Base-by-base conservation (phyloP, 2,113 vertebrate species). In the Oryzias javanicus region DNA sequence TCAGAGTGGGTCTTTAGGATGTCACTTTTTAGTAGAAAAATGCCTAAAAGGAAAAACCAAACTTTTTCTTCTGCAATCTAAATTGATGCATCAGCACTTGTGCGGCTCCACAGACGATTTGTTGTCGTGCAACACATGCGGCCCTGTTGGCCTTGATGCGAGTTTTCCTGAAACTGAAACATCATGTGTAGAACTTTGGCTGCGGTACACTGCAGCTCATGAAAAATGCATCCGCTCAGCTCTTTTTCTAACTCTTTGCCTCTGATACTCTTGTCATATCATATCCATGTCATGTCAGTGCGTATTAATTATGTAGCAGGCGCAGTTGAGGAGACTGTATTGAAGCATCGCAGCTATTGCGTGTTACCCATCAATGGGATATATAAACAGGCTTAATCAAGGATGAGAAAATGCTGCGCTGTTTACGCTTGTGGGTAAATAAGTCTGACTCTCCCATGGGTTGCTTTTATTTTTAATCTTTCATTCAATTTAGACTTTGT, bases 241-340 rank as follows among this genome's bases (percentile, higher is more conserved):
- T 86, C 71, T 80, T 77, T 68, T 63, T 71, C 80, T 65, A 76
- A 86, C 68, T 82, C 81, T 44, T 69, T 17, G 68, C 80, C 74
- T 86, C 74, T 85, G 84, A 88, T 85, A 81, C 73, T 78, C 83
- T 60, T 89, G 86, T 89, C 88, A 81, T 86, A 86, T 86, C 81
- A 86, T 86, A 89, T 89, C 88, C 88, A 77, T 89, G 86, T 88
- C 83, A 86, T 86, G 86, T 88, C 88, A 78, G 75, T 27, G 77
- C 62, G 64, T 72, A 79, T 88, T 86, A 86, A 90, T 90, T 87
- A 87, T 87, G 83, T 67, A 88, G 80, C 80, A 53, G 64, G 70
- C 67, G 35, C 83, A 67, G 77, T 63, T 64, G 75, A 76, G 69
- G 74, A 73, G 83, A 76, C 81, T 66, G 64, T 79, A 78, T 70